phyloP scores from a whole-genome alignment of 2,888 invertebrate species.

The Aspidiotus destructor region DNA sequence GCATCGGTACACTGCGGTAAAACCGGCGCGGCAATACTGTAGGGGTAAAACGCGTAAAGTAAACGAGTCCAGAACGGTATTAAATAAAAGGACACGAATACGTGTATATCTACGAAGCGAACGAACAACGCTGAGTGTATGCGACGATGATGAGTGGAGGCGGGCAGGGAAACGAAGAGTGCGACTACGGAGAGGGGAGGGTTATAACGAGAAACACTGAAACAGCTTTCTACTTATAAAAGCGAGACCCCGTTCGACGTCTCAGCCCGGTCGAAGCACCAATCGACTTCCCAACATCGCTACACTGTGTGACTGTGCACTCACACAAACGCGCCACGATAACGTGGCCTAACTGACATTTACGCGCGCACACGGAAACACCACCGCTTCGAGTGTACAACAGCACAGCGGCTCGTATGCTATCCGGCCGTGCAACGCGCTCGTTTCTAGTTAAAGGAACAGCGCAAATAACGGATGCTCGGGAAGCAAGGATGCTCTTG shows the following conservation, averaged over 20 bases:
- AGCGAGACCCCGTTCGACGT: slow-evolving; percentile 1
- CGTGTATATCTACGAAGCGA: neutral
- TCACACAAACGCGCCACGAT: slow-evolving; percentile 1
- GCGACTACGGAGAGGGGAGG: slow-evolving; percentile 1
- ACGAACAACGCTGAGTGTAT: neutral
- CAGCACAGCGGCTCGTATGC: slow-evolving; percentile 6
- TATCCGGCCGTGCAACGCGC: slow-evolving; percentile 25
- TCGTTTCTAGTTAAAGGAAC: slow-evolving; percentile 37
- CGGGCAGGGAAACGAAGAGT: neutral
- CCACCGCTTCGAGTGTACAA: slow-evolving; percentile 8
- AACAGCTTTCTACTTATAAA: slow-evolving; percentile 21
- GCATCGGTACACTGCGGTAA: neutral
- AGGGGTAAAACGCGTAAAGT: slow-evolving; percentile 7
- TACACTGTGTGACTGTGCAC: neutral
- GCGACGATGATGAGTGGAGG: neutral
- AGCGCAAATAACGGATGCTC: slow-evolving; percentile 46
- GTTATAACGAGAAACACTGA: neutral
- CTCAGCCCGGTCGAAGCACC: slow-evolving; percentile 1
- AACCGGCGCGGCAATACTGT: neutral
- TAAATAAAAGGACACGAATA: slow-evolving; percentile 16
- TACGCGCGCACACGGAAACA: slow-evolving; percentile 5
- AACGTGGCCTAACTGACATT: neutral
- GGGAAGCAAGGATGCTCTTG: slow-evolving; percentile 38
- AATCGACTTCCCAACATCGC: slow-evolving; percentile 7
- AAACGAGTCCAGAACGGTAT: slow-evolving; percentile 17